Base-by-base conservation (phyloP, 2,888 invertebrate species). In the Hypomecis punctinalis region DNA sequence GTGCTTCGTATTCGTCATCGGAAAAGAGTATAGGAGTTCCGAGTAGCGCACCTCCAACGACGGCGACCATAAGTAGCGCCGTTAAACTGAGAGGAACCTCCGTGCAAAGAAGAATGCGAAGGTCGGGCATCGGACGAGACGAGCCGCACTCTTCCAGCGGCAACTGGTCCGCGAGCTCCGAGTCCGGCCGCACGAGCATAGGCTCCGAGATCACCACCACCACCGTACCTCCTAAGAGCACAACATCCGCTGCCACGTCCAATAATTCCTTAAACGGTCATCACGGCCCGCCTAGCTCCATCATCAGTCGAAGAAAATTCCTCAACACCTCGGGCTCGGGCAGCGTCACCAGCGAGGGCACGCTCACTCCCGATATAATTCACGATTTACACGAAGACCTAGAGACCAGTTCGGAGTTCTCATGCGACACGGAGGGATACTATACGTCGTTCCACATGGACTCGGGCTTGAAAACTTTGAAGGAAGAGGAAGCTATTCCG, bases 391-490 rank as follows among this genome's bases (percentile, higher is more conserved):
- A 96, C 72, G 97, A 97, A 84, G 97, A 98, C 82, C 95, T 96
- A 56, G 98, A 98, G 89, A 97, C 97, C 0, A 97, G 97, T 75
- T 98, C 98, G 0, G 97, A 98, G 64, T 98, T 98, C 86, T 98
- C 98, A 2, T 97, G 98, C 82, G 99, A 99, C 82, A 98, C 98
- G 0, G 99, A 99, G 89, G 99, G 99, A 6, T 99, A 99, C 86
- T 99, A 98, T 85, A 99, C 99, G 0, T 98, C 98, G 23, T 99
- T 99, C 93, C 98, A 99, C 87, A 96, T 98, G 94, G 99, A 99
- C 87, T 98, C 98, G 61, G 99, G 99, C 0, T 88, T 99, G 68
- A 97, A 97, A 81, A 97, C 97, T 0, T 89, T 97, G 10, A 96
- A 97, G 80, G 97, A 97, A 86, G 94, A 95, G 69, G 89, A 93